Percentiles rank a stretch among this genome's conserved stretches.
These are phyloP conservation scores for Eupithecia vulgata DNA, from an alignment of 2,888 invertebrate genomes.

Conservation along the genomic window DNA sequence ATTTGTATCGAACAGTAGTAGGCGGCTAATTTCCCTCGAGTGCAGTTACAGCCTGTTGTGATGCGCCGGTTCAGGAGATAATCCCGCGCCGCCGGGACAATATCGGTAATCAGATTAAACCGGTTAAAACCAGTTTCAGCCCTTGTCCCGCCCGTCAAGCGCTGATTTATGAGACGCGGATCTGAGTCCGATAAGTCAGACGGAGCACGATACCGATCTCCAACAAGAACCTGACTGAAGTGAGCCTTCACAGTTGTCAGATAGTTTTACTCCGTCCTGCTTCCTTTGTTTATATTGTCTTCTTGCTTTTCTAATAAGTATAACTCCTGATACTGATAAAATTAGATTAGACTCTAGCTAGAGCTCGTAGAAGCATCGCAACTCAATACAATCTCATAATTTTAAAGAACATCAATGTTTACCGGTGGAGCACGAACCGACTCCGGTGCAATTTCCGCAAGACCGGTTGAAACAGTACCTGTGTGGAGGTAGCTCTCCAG, in stretches of 20 bases:
- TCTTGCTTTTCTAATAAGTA: not conserved
- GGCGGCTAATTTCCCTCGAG: slow-evolving; percentile 38
- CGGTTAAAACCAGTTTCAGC: slow-evolving; percentile 29
- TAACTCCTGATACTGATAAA: not conserved
- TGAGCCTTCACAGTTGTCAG: not conserved
- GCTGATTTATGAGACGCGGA: slow-evolving; percentile 31
- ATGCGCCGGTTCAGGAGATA: slow-evolving; percentile 34
- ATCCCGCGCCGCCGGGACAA: slow-evolving; percentile 33
- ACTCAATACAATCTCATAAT: not conserved
- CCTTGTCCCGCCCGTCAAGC: slow-evolving; percentile 27
- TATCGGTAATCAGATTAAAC: slow-evolving; percentile 41
- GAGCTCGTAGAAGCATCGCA: not conserved
- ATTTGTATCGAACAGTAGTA: slow-evolving; percentile 30
- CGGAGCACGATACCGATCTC: not conserved
- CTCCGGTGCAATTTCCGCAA: slow-evolving; percentile 8
- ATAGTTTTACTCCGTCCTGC: not conserved
- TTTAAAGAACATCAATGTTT: not conserved
- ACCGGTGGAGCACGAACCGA: not conserved
- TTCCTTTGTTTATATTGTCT: not conserved
- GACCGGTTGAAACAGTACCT: slow-evolving; percentile 7
- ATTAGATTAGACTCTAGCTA: not conserved
- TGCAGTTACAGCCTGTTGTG: slow-evolving; percentile 27
- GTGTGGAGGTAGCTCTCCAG: not conserved
- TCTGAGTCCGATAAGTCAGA: slow-evolving; percentile 27
- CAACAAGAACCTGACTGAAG: not conserved